phyloP scores from a whole-genome alignment of 2,113 vertebrate genomes.

The Podarcis raffonei region DNA sequence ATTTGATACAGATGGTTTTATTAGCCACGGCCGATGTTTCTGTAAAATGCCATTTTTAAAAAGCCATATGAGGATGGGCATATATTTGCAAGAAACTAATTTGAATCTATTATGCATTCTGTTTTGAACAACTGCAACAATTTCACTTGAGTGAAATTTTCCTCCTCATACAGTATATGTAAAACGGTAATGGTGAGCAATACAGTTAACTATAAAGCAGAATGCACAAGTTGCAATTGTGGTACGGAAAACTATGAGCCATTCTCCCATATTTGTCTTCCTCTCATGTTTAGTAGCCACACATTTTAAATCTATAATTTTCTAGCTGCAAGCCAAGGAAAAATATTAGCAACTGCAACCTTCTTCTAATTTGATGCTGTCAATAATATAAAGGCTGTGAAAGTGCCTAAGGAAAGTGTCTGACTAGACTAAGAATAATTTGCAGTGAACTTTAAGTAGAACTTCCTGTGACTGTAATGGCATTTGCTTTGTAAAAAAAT shows the following conservation, averaged over 20 bases:
- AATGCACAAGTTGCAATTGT: neutral
- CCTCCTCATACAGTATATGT: neutral
- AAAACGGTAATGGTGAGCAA: neutral
- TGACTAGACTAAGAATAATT: neutral
- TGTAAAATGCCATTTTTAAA: constrained; percentile 24
- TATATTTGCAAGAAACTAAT: neutral
- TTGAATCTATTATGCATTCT: neutral
- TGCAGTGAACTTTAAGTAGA: neutral
- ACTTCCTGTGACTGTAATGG: neutral
- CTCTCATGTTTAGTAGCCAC: neutral
- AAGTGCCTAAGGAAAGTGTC: neutral
- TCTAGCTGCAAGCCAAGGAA: neutral
- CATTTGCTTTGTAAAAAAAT: neutral
- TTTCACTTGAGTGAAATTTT: neutral
- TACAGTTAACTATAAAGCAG: neutral
- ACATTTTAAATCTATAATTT: neutral
- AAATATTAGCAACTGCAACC: too few species aligned
- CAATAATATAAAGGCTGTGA: neutral
- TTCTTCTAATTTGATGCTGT: neutral
- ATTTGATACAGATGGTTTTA: neutral
- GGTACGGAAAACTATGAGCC: neutral
- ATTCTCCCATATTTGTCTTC: neutral
- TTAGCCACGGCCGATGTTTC: constrained; percentile 10
- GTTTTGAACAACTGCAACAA: neutral
- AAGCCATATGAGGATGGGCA: neutral